Percentiles rank a stretch among this genome's conserved stretches.
Evolutionary conservation across 1,140 invertebrate genomes (phyloP).

Genomic region (Tetranychus urticae): DNA sequence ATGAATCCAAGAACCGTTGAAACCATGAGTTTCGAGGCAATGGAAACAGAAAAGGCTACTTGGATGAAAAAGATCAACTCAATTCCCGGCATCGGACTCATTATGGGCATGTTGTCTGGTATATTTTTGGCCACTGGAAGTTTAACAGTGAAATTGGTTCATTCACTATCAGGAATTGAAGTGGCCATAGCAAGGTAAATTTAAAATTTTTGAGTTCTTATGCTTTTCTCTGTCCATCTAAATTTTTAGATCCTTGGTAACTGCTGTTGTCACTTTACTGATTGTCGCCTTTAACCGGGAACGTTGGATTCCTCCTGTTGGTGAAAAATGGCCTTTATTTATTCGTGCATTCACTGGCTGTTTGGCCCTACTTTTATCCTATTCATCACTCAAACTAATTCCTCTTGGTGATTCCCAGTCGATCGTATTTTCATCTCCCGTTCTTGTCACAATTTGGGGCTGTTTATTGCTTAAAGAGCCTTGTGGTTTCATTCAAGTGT

Average conservation of each 20-base stretch:
- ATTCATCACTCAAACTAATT: conserved; percentile 25
- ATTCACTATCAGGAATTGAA: neutral
- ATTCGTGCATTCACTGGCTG: neutral
- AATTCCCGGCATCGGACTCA: neutral
- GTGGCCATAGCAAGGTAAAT: conserved; percentile 4
- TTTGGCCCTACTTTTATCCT: neutral
- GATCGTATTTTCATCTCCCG: conserved; percentile 30
- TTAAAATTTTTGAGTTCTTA: neutral
- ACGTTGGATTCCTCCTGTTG: neutral
- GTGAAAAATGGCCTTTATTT: neutral
- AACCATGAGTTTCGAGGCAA: too few relatives aligned
- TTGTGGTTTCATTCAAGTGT: conserved; percentile 25
- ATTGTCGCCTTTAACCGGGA: too few relatives aligned
- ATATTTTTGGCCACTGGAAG: conserved; percentile 4
- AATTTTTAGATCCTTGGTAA: neutral
- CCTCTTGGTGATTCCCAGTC: conserved; percentile 30
- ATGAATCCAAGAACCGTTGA: too few relatives aligned
- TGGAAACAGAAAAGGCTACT: too few relatives aligned
- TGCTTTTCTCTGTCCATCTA: neutral
- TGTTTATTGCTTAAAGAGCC: conserved; percentile 28
- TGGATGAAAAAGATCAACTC: neutral
- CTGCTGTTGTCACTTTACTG: neutral
- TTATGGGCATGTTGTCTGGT: conserved; percentile 7
- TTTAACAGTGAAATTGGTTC: conserved; percentile 3
- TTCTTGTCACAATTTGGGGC: conserved; percentile 27